Percentiles rank a stretch among this genome's conserved stretches.
Evolutionary conservation across 2,888 invertebrate genomes (phyloP).

Genomic region (Acrobasis consociella): DNA sequence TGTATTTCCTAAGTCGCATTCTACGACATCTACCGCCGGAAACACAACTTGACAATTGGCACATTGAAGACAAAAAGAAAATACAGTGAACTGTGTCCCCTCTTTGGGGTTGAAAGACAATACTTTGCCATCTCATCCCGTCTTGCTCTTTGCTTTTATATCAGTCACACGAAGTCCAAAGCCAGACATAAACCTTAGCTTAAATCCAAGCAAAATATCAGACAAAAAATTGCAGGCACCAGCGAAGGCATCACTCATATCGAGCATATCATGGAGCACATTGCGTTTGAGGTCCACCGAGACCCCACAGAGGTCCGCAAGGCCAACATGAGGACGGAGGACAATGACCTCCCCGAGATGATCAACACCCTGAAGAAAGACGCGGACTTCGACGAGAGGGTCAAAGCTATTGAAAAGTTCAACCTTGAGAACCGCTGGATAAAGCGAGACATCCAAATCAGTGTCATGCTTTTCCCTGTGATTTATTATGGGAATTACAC

Average conservation of each 20-base stretch:
- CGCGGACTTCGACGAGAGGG: conserved; percentile 80
- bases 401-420: conserved; percentile 76
- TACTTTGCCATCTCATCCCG: no score
- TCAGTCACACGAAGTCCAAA: no score
- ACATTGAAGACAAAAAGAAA: no score
- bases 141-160: no score
- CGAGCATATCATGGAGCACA: conserved; percentile 87
- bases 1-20: no score
- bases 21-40: no score
- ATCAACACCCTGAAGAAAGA: conserved; percentile 79
- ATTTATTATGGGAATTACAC: conserved; percentile 80
- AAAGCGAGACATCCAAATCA: conserved; percentile 86
- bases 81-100: no score
- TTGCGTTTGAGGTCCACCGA: conserved; percentile 79
- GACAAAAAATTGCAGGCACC: conserved; percentile 59
- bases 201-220: neutral
- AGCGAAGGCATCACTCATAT: conserved; percentile 83
- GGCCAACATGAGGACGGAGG: conserved; percentile 76
- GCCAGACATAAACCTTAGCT: no score
- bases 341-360: conserved; percentile 74
- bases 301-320: conserved; percentile 83
- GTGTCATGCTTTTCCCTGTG: conserved; percentile 86
- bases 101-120: no score
- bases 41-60: no score
- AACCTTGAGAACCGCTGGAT: conserved; percentile 88